A percentile compares a stretch with the other conserved stretches of the same genome.
Conservation (phyloP, 2,113 vertebrate species). For the Pimephales promelas region DNA sequence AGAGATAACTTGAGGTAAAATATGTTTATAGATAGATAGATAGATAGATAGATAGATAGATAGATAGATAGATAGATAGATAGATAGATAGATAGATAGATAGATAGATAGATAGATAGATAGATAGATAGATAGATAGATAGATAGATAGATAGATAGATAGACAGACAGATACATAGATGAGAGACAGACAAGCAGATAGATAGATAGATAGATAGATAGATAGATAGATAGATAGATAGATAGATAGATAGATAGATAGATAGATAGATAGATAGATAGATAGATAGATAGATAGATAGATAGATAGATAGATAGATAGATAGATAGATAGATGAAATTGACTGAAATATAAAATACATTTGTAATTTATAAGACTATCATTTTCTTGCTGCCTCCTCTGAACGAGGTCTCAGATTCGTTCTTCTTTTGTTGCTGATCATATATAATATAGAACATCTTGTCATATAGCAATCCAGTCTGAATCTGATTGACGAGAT, state of each 20-base stretch:
- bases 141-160: background rate
- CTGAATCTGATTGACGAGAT: background rate
- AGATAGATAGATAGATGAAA: background rate
- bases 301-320: too few relatives aligned
- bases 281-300: too few relatives aligned
- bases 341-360: background rate
- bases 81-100: background rate
- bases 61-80: background rate
- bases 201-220: too few relatives aligned
- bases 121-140: too few relatives aligned
- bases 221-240: too few relatives aligned
- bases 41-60: background rate
- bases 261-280: too few relatives aligned
- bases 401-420: background rate
- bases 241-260: too few relatives aligned
- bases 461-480: slow-evolving; percentile 1
- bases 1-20: background rate
- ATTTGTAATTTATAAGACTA: background rate
- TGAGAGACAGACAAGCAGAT: too few relatives aligned
- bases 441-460: too few relatives aligned
- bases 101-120: background rate
- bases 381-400: background rate
- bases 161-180: background rate
- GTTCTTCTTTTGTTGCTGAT: background rate
- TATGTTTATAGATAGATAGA: background rate